These are phyloP conservation scores for Geotrypetes seraphini DNA, from an alignment of 2,797 vertebrate species.

Conservation along the genomic window DNA sequence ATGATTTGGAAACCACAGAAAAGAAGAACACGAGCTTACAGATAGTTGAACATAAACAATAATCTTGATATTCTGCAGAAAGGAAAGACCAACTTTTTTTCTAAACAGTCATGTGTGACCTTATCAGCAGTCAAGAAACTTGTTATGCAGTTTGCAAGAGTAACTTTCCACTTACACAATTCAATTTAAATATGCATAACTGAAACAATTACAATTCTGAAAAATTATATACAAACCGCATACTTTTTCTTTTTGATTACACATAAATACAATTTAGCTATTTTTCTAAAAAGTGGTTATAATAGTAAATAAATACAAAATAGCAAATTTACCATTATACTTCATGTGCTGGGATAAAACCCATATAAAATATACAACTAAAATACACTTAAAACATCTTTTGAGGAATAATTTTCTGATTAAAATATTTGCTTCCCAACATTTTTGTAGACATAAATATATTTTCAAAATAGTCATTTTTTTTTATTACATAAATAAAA, in stretches of 20 bases:
- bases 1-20: too few species aligned
- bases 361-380: constrained; percentile 98
- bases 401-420: constrained; percentile 96
- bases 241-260: constrained; percentile 82
- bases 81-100: constrained; percentile 64
- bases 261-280: constrained; percentile 99
- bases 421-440: constrained; percentile 99
- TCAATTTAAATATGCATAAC: constrained; percentile 64
- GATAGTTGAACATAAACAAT: too few species aligned
- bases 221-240: constrained; percentile 77
- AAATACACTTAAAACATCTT: constrained; percentile 95
- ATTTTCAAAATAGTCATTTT: constrained; percentile 89
- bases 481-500: constrained; percentile 97
- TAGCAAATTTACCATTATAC: constrained; percentile 99
- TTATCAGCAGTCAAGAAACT: constrained; percentile 70
- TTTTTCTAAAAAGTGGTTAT: constrained; percentile 99
- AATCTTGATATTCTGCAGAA: constrained; percentile 68
- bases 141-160: constrained; percentile 61
- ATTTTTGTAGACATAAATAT: constrained; percentile 98
- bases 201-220: constrained; percentile 55
- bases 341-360: constrained; percentile 98
- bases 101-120: too few species aligned
- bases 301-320: constrained; percentile 99
- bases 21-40: too few species aligned
- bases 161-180: constrained; percentile 60